Evolutionary conservation across 2,797 vertebrate species (phyloP), one percentile per base, ranked within the genome.

Genomic region (Florisuga fusca): DNA sequence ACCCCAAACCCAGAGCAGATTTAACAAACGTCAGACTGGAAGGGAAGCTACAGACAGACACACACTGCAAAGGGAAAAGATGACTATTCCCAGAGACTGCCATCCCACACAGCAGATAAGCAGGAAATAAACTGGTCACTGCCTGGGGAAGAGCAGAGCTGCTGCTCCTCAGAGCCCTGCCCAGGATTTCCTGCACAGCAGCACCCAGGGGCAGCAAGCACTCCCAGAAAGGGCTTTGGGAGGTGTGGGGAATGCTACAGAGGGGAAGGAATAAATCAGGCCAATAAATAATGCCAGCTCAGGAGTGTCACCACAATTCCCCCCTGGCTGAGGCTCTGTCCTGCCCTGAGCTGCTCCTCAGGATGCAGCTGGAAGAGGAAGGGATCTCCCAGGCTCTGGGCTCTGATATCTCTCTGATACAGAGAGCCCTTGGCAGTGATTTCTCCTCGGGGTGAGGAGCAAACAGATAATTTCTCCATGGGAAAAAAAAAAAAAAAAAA

Each of bases 51-150:
- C 38, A 41, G 12, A 41, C 36, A 83, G 36, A 45, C 67, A 41
- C 80, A 80, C 18, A 0, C 63, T 7, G 88, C 72, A 33, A 48
- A 27, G 85, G 83, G 75, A 59, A 78, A 57, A 43, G 61, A 12
- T 13, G 72, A n/a, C 81, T 95, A 97, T 95, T 97, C 95, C 91
- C 87, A 93, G 95, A 90, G 50, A 2, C 87, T 58, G 71, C 10
- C 92, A 74, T 67, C 92, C 92, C 89, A 95, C 95, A 87, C 94
- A 95, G 5, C 90, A 96, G 84, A 94, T 9, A 22, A 64, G 45
- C 2, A 5, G 79, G 67, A 61, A 91, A 84, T 2, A 58, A 76
- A 87, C 36, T 2, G 45, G 84, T 75, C 50, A 10, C 19, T 4
- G 61, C 38, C 54, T 54, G 1, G 26, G 5, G 27, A 12, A 25